phyloP scores from a whole-genome alignment of 2,113 vertebrate species.

The Burhinus bistriatus region DNA sequence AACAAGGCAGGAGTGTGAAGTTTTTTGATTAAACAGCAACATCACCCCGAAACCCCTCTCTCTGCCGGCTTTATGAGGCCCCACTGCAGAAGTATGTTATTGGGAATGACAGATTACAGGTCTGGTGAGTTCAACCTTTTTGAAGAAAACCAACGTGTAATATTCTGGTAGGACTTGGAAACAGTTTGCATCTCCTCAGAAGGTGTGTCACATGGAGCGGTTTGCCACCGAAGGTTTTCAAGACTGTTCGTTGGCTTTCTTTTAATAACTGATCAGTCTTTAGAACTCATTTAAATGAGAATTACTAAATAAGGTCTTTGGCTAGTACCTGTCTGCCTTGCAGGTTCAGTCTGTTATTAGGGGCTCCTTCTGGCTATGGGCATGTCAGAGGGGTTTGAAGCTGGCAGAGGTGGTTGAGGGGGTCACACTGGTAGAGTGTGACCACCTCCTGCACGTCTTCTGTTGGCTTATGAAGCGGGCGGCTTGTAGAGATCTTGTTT shows the following conservation, averaged over 20 bases:
- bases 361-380: rapidly evolving
- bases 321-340: background rate
- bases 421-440: background rate
- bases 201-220: background rate
- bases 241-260: background rate
- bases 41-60: conserved; percentile 72
- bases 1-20: conserved; percentile 78
- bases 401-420: background rate
- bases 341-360: background rate
- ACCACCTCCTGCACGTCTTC: background rate
- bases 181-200: background rate
- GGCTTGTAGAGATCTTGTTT: background rate
- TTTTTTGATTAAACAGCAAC: conserved; percentile 70
- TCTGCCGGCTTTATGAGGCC: conserved; percentile 66
- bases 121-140: background rate
- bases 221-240: background rate
- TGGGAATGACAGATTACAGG: background rate
- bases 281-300: background rate
- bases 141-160: background rate
- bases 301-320: background rate
- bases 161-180: background rate
- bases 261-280: background rate
- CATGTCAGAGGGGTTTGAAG: background rate
- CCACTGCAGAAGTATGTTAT: conserved; percentile 30
- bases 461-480: rapidly evolving